Evolutionary conservation across 2,888 invertebrate genomes (phyloP), one percentile per base, ranked within the genome.

Genomic region (Alviniconcha strummeri): DNA sequence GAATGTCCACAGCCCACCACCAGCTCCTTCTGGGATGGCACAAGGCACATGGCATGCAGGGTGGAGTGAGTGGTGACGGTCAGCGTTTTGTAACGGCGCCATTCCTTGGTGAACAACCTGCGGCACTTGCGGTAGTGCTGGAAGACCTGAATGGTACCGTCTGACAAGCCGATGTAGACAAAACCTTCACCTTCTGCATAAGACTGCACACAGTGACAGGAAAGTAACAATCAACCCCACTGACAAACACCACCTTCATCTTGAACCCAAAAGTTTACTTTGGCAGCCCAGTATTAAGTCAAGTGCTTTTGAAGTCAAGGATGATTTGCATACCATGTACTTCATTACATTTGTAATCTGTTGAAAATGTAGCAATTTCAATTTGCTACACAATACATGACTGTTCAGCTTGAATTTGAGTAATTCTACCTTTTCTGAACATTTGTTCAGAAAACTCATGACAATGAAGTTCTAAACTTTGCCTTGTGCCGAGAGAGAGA

Each of bases 1-100:
- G 69, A 76, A 36, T 82, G 77, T 11, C 77, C 77, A 3, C 82
- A 82, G 69, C 55, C 77, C 8, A 69, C 82, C 82, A 64, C 60
- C 69, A 82, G 77, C 36, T 82, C 77, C 52, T 64, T 54, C 69
- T 69, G 76, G 6, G 19, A 17, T 7, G 77, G 77, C 55, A 71
- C 82, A 13, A 82, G 77, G 55, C 56, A 56, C 75, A 77, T 69
- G 71, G 82, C 77, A 7, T 67, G 80, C 15, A 82, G 67, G n/a
- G 19, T 69, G 55, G 69, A 74, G 13, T 36, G 55, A 0, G 82
- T 52, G 72, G 60, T 17, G 15, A 82, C 15, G 5, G 77, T 82
- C 82, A 82, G 56, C 5, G n/a, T 69, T 55, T 82, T 82, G 60
- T 55, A n/a, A 13, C 8, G 69, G 36, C 56, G 52, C 82, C 82